Evolutionary conservation across 2,113 vertebrate species (phyloP).

Genomic region (Strigops habroptila): DNA sequence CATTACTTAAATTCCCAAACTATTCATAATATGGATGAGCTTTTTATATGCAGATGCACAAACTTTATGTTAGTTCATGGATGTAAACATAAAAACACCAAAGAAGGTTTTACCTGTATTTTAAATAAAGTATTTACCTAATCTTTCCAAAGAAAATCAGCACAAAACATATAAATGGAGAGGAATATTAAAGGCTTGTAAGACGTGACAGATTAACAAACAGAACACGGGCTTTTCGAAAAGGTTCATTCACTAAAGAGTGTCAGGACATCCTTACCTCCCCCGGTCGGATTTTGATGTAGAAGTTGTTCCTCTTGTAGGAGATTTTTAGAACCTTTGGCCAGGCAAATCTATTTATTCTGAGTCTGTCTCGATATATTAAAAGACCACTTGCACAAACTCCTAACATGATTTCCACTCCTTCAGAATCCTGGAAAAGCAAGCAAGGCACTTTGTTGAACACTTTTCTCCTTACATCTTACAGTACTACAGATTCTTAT

Average conservation of each 20-base stretch:
- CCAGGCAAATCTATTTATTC: constrained; percentile 98
- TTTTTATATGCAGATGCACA: background rate
- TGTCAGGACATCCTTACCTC: constrained; percentile 78
- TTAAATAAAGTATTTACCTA: background rate
- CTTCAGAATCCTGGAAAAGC: constrained; percentile 90
- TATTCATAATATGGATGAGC: background rate
- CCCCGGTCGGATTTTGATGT: constrained; percentile 96
- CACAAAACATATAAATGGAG: background rate
- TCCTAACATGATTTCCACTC: constrained; percentile 97
- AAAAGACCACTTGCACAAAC: constrained; percentile 94
- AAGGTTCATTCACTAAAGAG: background rate
- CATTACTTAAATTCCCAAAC: background rate
- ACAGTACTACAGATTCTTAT: background rate
- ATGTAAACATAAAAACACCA: background rate
- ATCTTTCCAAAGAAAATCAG: background rate
- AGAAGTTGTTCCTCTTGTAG: constrained; percentile 98
- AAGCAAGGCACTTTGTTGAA: background rate
- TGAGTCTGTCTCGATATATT: constrained; percentile 92
- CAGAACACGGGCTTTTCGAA: background rate
- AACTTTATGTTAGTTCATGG: background rate
- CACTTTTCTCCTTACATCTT: background rate
- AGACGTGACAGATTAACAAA: background rate
- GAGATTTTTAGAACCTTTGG: constrained; percentile 99
- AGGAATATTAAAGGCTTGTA: background rate
- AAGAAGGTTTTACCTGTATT: background rate